Evolutionary conservation across 2,797 vertebrate genomes (phyloP), one percentile per base, ranked within the genome.

Genomic region (Notamacropus eugenii): DNA sequence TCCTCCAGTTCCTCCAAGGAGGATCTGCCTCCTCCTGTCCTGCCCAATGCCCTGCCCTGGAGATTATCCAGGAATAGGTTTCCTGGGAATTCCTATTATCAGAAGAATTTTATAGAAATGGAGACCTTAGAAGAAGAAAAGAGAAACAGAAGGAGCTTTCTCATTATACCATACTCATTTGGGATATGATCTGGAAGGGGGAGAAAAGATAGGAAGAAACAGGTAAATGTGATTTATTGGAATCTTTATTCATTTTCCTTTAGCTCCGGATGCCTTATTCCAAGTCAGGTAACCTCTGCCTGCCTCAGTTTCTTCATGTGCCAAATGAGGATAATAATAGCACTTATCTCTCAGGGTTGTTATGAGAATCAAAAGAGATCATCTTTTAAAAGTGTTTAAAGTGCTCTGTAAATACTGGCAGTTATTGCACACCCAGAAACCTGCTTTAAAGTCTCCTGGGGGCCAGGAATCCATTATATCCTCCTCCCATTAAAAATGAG

Each of bases 51-150:
- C 90, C 16, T 92, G 59, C 50, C 90, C 40, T 52, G 13, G 11
- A 28, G 59, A 5, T 34, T 54, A 58, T 59, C 46, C 67, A 96
- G 57, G 14, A 93, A 52, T 19, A 46, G n/a, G 55, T 92, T 97
- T 90, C 55, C 87, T 5, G 40, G 87, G 92, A 82, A 27, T 82
- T 82, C 74, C 8, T 56, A 3, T 8, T 58, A 46, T 90, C 58
- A 95, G 55, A 94, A 94, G 55, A 95, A 91, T 22, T 11, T 74
- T 67, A 90, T 0, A 59, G 16, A 91, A 62, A 54, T 87, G 55
- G 54, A 90, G 1, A 46, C 9, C 92, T 27, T 28, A 8, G n/a
- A n/a, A 0, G 29, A 22, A 55, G 14, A 3, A 5, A 10, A 24
- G 0, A 22, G 9, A 16, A 8, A 24, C 11, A 54, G 55, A 90